Evolutionary conservation across 2,797 vertebrate genomes (phyloP).

Genomic region (Limosa lapponica): DNA sequence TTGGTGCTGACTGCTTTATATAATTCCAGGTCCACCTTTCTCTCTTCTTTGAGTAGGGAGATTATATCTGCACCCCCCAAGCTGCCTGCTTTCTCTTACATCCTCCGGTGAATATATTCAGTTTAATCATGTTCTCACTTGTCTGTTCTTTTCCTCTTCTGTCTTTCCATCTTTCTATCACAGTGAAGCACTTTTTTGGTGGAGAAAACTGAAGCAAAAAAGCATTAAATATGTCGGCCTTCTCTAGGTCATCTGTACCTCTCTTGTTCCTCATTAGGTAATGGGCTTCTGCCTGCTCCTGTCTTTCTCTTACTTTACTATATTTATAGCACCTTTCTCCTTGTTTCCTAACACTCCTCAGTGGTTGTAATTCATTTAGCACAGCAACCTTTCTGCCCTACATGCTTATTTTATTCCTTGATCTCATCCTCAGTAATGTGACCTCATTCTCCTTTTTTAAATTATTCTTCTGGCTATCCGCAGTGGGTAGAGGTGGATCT

Average conservation of each 20-base stretch:
- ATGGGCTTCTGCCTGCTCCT: constrained; percentile 50
- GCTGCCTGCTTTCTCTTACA: not conserved
- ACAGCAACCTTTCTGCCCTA: constrained; percentile 60
- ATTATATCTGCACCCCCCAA: not conserved
- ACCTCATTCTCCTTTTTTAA: constrained; percentile 64
- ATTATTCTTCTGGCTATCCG: not conserved
- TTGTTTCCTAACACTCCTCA: constrained; percentile 57
- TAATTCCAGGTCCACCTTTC: not conserved
- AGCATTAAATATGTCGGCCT: not conserved
- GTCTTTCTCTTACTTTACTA: constrained; percentile 52
- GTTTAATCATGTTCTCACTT: not conserved
- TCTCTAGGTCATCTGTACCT: constrained; percentile 35
- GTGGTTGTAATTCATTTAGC: constrained; percentile 67
- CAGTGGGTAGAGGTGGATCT: not conserved
- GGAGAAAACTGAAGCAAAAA: constrained; percentile 4
- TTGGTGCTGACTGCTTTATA: not conserved
- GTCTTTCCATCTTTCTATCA: not conserved
- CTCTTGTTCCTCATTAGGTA: constrained; percentile 66
- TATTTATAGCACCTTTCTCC: constrained; percentile 72
- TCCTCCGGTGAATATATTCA: not conserved
- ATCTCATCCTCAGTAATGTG: constrained; percentile 68
- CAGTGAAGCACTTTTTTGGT: not conserved
- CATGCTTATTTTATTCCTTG: constrained; percentile 70
- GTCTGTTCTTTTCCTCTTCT: not conserved
- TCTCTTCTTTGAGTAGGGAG: not conserved